Base-by-base conservation (phyloP, 2,888 invertebrate genomes). In the Eremobia ochroleuca region DNA sequence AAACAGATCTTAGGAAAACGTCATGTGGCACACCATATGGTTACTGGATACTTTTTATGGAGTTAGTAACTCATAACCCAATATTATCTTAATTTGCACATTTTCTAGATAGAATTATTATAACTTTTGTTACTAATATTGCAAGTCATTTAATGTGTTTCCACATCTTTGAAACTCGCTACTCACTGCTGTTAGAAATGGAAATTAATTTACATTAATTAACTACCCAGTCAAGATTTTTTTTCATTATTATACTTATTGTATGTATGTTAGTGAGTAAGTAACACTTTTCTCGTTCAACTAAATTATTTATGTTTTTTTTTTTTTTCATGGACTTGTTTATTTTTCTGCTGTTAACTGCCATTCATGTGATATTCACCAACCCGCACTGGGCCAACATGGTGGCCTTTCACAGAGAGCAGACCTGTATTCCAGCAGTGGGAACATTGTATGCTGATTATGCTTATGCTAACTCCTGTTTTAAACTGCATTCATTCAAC, bases 181-280 rank as follows among this genome's bases (percentile, higher is more conserved):
- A 31, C 13, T 28, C 13, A 31, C 13, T 18, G 37, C 46, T 40
- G 31, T 58, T 64, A 67, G 28, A 75, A 75, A 64, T 74, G 62
- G 4, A 62, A 81, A 81, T 81, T 62, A 68, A 64, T 81, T 75
- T 28, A 68, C 76, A 68, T 75, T 68, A 34, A 62, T 74, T 80
- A 82, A 18, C 52, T 34, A 31, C 4, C 11, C n/a, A 37, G 62
- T 76, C 15, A 28, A 68, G 46, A 76, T 8, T 65, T 25, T 69
- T 69, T 67, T 52, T 68, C 5, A 76, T 81, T 81, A 31, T 49
- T 68, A 58, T 43, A 55, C 18, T 55, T 49, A 68, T 34, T 58
- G 40, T 66, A 18, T 55, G 13, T 43, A 65, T 11, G 37, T 58
- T 70, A 62, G 49, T 67, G 31, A 70, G 55, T 46, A 21, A 70